Evolutionary conservation across 2,113 vertebrate species (phyloP), one percentile per base, ranked within the genome.

Genomic region (Sceloporus undulatus): DNA sequence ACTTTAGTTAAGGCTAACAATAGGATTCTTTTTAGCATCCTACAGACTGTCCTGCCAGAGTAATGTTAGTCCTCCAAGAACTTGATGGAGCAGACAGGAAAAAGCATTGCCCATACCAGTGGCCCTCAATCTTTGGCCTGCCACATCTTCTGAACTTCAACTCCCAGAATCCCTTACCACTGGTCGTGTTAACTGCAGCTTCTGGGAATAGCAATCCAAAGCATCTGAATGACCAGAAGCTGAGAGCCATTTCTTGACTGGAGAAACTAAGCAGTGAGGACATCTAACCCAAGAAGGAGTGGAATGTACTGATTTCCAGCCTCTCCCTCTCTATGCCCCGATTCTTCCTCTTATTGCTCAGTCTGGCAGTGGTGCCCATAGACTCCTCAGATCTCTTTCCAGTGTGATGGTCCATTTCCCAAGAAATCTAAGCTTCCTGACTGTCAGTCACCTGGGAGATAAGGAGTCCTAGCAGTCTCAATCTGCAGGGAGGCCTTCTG

Each of bases 321-420:
- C 10, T 25, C 9, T 79, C 27, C 74, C 9, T 5, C 7, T 42
- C 40, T 29, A 10, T 23, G 7, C 29, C 52, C 68, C n/a, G 29
- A 25, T 25, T 3, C 16, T 56, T 21, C 21, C 19, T 71, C 52
- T 74, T 34, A 73, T 59, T 74, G 14, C 52, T 73, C 9, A 29
- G 25, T 48, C 18, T 48, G 19, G 70, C 9, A 48, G 9, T 34
- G 18, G 8, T 27, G 65, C 19, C 21, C 16, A 56, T 54, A 14
- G 23, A 2, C 27, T 52, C 9, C n/a, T 16, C 25, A 29, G 29
- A 21, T 79, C 40, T 16, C 52, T 38, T 40, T 29, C 23, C 6
- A 84, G 42, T 38, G 7, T 21, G 25, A 74, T 8, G 1, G 0
- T 0, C 0, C 0, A 38, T 48, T 29, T 5, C 3, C 13, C 25